Evolutionary conservation across 2,797 vertebrate species (phyloP).

Genomic region (Catostomus latipinnis): DNA sequence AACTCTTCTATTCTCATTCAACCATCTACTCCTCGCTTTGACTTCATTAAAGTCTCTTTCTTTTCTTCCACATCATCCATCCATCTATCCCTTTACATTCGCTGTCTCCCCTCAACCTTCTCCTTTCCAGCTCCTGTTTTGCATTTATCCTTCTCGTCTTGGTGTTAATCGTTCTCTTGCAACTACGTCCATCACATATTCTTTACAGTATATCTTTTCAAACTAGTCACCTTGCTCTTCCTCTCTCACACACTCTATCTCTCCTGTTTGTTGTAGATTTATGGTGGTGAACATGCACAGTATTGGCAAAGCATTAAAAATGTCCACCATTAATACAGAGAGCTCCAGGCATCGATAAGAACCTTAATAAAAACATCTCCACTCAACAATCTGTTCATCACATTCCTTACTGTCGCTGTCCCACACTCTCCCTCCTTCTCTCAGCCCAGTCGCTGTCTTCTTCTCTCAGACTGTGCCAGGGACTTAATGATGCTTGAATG

Average conservation of each 20-base stretch:
- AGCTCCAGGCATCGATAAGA: constrained; percentile 81
- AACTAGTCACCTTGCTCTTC: constrained; percentile 20
- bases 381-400: constrained; percentile 72
- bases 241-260: constrained; percentile 64
- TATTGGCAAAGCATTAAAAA: constrained; percentile 87
- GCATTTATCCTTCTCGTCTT: not conserved
- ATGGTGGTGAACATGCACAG: constrained; percentile 74
- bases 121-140: not conserved
- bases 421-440: constrained; percentile 56
- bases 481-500: constrained; percentile 85
- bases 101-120: not conserved
- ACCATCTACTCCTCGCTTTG: constrained; percentile 44
- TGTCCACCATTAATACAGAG: constrained; percentile 82
- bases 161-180: constrained; percentile 14
- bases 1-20: constrained; percentile 54
- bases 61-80: constrained; percentile 63
- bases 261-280: constrained; percentile 77
- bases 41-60: constrained; percentile 63
- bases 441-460: constrained; percentile 56
- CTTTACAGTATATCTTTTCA: constrained; percentile 21
- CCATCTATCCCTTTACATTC: constrained; percentile 38
- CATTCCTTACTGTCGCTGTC: constrained; percentile 56
- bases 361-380: constrained; percentile 85
- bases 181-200: constrained; percentile 1
- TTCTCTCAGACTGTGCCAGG: constrained; percentile 71